Percentiles rank a stretch among this genome's conserved stretches.
Evolutionary conservation across 2,888 invertebrate species (phyloP).

Genomic region (Leptodirus hochenwartii): DNA sequence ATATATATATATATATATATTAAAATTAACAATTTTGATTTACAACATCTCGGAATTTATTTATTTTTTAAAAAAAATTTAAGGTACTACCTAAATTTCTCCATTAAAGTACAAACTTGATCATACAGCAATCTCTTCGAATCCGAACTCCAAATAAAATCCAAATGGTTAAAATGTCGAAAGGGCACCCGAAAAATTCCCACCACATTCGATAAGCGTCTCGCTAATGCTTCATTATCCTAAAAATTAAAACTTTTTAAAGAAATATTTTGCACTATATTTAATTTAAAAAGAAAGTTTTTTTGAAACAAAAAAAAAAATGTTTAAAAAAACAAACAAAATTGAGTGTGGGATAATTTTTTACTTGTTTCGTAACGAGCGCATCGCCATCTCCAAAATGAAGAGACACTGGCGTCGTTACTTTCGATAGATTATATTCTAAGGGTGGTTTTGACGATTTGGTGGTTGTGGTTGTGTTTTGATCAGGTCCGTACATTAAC

Average conservation of each 20-base stretch:
- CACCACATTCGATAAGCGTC: conserved; percentile 33
- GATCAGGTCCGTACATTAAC: too few relatives aligned
- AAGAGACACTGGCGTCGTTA: conserved; percentile 31
- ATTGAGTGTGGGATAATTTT: conserved; percentile 4
- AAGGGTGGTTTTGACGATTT: conserved; percentile 17
- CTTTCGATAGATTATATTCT: conserved; percentile 26
- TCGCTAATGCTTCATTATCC: conserved; percentile 38
- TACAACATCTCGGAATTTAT: too few relatives aligned
- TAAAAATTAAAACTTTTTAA: conserved; percentile 16
- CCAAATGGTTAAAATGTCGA: conserved; percentile 44
- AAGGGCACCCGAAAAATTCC: conserved; percentile 37
- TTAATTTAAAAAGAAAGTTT: too few relatives aligned
- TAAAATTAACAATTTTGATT: too few relatives aligned
- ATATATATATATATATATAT: too few relatives aligned
- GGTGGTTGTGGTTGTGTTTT: neutral
- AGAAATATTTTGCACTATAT: too few relatives aligned
- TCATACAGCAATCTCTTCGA: conserved; percentile 38
- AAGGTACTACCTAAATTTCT: conserved; percentile 18
- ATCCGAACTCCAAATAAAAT: conserved; percentile 49
- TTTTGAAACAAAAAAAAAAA: neutral
- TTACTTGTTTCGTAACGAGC: conserved; percentile 29
- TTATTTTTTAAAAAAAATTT: too few relatives aligned
- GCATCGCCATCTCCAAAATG: conserved; percentile 34
- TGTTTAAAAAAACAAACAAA: conserved; percentile 2
- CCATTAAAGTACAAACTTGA: conserved; percentile 34